Evolutionary conservation across 1,140 invertebrate species (phyloP), one percentile per base, ranked within the genome.

Genomic region (Olivierus martensii): DNA sequence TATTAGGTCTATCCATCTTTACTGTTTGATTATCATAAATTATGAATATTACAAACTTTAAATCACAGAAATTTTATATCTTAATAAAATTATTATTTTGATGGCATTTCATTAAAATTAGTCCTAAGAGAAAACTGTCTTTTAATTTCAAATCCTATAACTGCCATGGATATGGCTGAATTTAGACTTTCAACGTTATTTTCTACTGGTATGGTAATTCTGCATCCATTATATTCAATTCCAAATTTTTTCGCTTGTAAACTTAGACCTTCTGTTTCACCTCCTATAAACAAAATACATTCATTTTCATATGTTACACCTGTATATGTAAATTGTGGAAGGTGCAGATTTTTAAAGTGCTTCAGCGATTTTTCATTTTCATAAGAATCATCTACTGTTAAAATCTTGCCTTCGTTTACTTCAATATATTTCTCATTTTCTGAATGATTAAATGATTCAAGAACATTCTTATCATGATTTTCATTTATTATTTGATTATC

Each of bases 191-290:
- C 84, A 2, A 91, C 74, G 11, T 77, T 74, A 66, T 78, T 79
- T 53, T 73, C 75, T 54, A 93, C 65, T 1, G 90, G 90, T 59
- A 95, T 82, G 55, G 60, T 65, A 3, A 71, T 52, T 59, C 51
- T 61, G 10, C 59, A 53, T 35, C 67, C 83, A 55, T 75, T 73
- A 59, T 64, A 69, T 14, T 71, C 66, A 47, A 68, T 61, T 4
- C 76, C 69, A 21, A 83, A 70, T 59, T 74, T 69, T 57, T 77
- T 75, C 10, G 79, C 77, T 50, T 82, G 73, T 38, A 73, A 58
- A 73, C 82, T 87, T 4, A 93, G 70, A 1, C 89, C 87, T 67
- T 83, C 75, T 15, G 84, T 89, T 71, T 94, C 90, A n/a, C 88
- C 87, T 19, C 88, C 87, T 60, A 93, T 73, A 36, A 94, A 72